Base-by-base conservation (phyloP, 1,140 invertebrate species). In the Cataglyphis hispanica region DNA sequence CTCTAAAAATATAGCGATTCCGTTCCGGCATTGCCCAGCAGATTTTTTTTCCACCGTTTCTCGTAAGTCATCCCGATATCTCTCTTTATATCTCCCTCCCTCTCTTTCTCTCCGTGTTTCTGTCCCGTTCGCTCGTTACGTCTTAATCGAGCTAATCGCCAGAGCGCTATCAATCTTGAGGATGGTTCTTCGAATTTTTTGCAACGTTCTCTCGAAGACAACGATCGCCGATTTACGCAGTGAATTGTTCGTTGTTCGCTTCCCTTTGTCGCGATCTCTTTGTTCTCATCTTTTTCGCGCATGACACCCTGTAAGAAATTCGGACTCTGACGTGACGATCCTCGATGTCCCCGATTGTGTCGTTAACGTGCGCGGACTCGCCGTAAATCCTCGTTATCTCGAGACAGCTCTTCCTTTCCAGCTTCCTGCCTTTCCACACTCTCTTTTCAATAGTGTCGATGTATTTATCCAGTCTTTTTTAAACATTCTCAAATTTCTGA, bases 1-100 rank as follows among this genome's bases (percentile, higher is more conserved):
- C 93, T 94, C 93, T 94, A 94, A 94, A 94, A 93, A 94, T 93
- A 94, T 92, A 90, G 46, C 46, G 92, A 92, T 93, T 92, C 89
- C 90, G 87, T 89, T 88, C 90, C 91, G 88, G 89, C 87, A 91
- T 90, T 90, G 91, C 74, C 80, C 64, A 87, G 88, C 87, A 76
- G 72, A 89, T 86, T 60, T 89, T 85, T 69, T 40, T 31, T 83
- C 69, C 89, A 64, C 86, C 86, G 69, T 84, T 75, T 76, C 27
- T 43, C 67, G 89, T 90, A 90, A 90, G 88, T 90, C 69, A 86
- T 80, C 64, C 85, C 53, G 84, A 69, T 90, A 60, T 74, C 19
- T 34, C 10, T 70, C 7, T 16, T 3, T 31, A 6, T n/a, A 4
- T 69, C 13, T 46, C 22, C 2, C 13, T 50, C 2, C 31, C n/a